These are phyloP conservation scores for Pterocles burchelli DNA, from an alignment of 2,113 vertebrate species.

Conservation along the genomic window DNA sequence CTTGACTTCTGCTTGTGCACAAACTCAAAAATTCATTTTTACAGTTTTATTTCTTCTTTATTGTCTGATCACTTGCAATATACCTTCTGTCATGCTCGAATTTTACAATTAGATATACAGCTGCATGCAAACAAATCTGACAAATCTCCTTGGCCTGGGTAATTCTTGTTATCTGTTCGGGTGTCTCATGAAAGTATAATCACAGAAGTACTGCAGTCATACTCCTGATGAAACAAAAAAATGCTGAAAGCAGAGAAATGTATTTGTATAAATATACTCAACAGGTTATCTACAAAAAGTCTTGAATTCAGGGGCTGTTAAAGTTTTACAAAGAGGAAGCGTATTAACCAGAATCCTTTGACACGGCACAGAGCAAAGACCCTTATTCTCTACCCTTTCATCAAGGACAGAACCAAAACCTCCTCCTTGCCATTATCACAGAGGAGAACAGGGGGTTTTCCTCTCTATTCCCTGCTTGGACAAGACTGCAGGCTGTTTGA, in stretches of 20 bases:
- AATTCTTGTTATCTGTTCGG: background rate
- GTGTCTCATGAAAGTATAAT: background rate
- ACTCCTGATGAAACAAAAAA: background rate
- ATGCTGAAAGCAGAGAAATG: background rate
- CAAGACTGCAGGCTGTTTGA: background rate
- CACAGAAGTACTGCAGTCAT: background rate
- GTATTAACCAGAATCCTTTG: background rate
- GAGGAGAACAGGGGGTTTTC: fast-evolving
- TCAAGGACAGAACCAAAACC: background rate
- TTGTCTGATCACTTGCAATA: background rate
- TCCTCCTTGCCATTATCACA: background rate
- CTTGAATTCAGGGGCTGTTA: background rate
- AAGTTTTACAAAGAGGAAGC: background rate
- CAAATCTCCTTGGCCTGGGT: background rate
- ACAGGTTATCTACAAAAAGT: background rate
- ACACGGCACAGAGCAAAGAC: background rate
- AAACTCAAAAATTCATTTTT: background rate
- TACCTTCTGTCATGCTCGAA: background rate
- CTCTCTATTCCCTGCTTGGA: background rate
- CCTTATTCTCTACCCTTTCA: background rate
- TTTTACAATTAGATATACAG: background rate
- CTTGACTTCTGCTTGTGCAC: background rate
- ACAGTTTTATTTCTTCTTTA: background rate
- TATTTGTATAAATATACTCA: background rate
- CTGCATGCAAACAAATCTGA: background rate